Evolutionary conservation across 1,140 invertebrate genomes (phyloP).

Genomic region (Camponotus floridanus): DNA sequence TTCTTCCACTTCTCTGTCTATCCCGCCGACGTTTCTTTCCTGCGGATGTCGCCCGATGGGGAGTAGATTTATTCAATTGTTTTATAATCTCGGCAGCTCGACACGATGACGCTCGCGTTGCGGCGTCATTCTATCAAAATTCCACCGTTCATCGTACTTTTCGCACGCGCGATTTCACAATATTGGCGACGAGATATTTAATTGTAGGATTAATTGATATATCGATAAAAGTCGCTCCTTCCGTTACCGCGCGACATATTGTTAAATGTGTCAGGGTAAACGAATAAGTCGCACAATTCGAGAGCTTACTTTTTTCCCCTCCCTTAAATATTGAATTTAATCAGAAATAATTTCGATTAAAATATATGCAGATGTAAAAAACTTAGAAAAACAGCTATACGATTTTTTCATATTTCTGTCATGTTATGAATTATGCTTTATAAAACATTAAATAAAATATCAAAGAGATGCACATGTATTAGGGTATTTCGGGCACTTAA

Average conservation of each 20-base stretch:
- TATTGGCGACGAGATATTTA: slow-evolving; percentile 17
- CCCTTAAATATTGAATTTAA: not conserved
- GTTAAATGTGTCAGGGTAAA: not conserved
- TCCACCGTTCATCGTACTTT: not conserved
- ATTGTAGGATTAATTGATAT: slow-evolving; percentile 5
- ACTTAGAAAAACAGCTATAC: not conserved
- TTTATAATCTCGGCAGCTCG: slow-evolving; percentile 69
- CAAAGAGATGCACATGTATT: slow-evolving; percentile 2
- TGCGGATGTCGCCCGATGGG: not conserved
- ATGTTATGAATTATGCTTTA: not conserved
- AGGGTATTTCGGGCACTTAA: slow-evolving; percentile 6
- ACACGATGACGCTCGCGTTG: slow-evolving; percentile 24
- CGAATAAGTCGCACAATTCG: not conserved
- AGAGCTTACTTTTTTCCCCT: not conserved
- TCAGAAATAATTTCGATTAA: not conserved
- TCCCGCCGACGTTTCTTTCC: slow-evolving; percentile 13
- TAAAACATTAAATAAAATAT: slow-evolving; percentile 14
- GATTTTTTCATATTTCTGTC: slow-evolving; percentile 22
- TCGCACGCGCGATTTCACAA: slow-evolving; percentile 4
- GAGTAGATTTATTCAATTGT: slow-evolving; percentile 67
- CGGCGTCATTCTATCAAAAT: slow-evolving; percentile 1
- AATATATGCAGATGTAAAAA: not conserved
- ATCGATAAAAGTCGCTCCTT: not conserved
- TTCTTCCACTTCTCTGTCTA: slow-evolving; percentile 43
- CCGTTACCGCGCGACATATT: not conserved